Evolutionary conservation across 2,888 invertebrate species (phyloP).

Genomic region (Tinea trinotella): DNA sequence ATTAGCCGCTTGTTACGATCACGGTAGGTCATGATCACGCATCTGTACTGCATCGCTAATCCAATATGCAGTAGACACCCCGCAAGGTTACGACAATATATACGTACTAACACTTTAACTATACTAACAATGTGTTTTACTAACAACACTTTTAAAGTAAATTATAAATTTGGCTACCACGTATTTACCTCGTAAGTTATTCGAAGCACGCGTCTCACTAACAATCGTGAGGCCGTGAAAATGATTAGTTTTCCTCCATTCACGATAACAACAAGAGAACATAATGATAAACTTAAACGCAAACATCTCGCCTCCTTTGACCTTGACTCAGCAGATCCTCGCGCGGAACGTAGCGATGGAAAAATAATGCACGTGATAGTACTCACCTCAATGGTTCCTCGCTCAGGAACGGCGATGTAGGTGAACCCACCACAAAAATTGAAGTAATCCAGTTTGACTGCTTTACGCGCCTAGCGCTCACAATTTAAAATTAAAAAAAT

Average conservation of each 20-base stretch:
- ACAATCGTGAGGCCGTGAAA: conserved; percentile 39
- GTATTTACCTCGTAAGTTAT: conserved; percentile 49
- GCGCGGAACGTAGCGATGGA: conserved; percentile 63
- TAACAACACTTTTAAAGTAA: background rate
- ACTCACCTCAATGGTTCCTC: conserved; percentile 47
- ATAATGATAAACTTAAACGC: conserved; percentile 49
- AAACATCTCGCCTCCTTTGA: conserved; percentile 48
- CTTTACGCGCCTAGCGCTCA: conserved; percentile 64
- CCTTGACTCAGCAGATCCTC: conserved; percentile 67
- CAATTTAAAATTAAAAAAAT: conserved; percentile 47
- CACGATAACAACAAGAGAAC: conserved; percentile 34
- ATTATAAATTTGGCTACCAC: conserved; percentile 21
- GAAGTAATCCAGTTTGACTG: conserved; percentile 75
- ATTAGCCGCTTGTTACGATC: conserved; percentile 37
- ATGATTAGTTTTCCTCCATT: conserved; percentile 46
- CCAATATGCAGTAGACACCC: background rate
- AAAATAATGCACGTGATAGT: conserved; percentile 66
- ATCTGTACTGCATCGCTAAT: background rate
- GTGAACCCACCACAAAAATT: conserved; percentile 67
- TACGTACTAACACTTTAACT: background rate
- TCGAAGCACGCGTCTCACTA: conserved; percentile 31
- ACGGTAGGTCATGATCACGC: conserved; percentile 59
- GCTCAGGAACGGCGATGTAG: conserved; percentile 61
- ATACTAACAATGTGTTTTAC: too few relatives aligned
- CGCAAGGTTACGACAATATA: background rate